Percentiles rank a stretch among this genome's conserved stretches.
These are phyloP conservation scores for Pelagia noctiluca DNA, from an alignment of 30 jellyfish, hydroid and myxozoan genomes.

Conservation along the genomic window DNA sequence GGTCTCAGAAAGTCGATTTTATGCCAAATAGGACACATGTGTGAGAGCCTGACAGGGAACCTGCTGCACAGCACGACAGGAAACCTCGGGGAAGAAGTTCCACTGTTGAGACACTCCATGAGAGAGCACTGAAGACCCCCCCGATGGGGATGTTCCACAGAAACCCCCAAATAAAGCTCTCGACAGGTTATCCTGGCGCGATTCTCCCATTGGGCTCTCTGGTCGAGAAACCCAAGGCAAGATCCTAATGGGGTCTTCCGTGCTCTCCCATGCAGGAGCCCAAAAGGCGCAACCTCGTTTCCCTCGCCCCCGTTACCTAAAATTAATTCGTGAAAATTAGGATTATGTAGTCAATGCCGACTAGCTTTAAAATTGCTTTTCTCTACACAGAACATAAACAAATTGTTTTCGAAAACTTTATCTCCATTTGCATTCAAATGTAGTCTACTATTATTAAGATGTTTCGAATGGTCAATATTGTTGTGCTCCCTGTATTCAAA, in stretches of 20 bases:
- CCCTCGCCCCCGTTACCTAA: background rate
- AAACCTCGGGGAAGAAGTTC: background rate
- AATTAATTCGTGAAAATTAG: too few relatives aligned
- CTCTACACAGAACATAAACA: background rate
- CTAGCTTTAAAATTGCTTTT: background rate
- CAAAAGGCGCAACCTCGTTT: background rate
- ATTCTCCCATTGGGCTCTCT: background rate
- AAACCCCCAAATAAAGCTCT: background rate
- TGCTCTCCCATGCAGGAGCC: slow-evolving; percentile 6
- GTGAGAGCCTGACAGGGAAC: slow-evolving; percentile 8
- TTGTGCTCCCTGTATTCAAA: background rate
- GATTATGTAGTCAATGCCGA: too few relatives aligned
- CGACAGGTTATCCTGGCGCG: background rate
- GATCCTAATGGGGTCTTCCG: background rate
- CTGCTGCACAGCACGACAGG: slow-evolving; percentile 8
- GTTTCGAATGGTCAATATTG: background rate
- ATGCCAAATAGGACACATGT: background rate
- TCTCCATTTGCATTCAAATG: slow-evolving; percentile 1
- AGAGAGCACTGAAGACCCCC: background rate
- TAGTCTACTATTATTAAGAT: background rate
- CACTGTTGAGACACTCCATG: background rate
- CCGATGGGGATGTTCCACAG: slow-evolving; percentile 8
- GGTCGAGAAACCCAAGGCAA: slow-evolving; percentile 1
- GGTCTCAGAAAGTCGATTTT: slow-evolving; percentile 18
- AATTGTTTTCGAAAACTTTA: background rate